Base-by-base conservation (phyloP, 2,888 invertebrate species). In the Taenaris catops region DNA sequence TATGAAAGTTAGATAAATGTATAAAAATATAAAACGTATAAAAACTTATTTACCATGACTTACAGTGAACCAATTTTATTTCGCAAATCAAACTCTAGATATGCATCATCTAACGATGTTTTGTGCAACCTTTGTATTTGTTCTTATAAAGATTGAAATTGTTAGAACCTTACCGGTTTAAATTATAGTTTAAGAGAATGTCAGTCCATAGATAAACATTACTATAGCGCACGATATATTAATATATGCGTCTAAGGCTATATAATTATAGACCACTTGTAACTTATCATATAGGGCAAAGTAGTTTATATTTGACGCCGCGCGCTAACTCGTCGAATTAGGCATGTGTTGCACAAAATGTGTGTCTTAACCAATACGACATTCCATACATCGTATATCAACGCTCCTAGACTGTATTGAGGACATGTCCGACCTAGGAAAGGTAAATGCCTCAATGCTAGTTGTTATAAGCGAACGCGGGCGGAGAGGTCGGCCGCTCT, bases 371-470 rank as follows among this genome's bases (percentile, higher is more conserved):
- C 67, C 63, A 60, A 69, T 58, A 53, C 60, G 46, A 61, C 71
- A 76, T 74, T 71, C 70, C 67, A 59, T 69, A 65, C 70, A 73
- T 76, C 69, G 68, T 80, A 78, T 80, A 79, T 80, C 74, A 78
- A 72, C 68, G 71, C 68, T 68, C 73, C 69, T 63, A 74, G 65
- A 46, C 52, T 54, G 69, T 72, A 81, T 78, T 81, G 81, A 79
- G 83, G 79, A 81, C 84, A 83, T 69, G 68, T 66, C 65, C 66
- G 69, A 78, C 73, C 81, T 79, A 80, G 76, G 81, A 81, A 81
- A 81, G 81, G 81, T 79, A 81, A 80, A 80, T 76, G 71, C 78
- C 63, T 80, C 75, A 80, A 80, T 78, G 78, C 68, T 75, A 67
- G 68, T 55, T 55, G 62, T 60, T 48, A 50, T 46, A 61, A 53